Evolutionary conservation across 2,113 vertebrate species (phyloP).

Genomic region (Octodon degus): DNA sequence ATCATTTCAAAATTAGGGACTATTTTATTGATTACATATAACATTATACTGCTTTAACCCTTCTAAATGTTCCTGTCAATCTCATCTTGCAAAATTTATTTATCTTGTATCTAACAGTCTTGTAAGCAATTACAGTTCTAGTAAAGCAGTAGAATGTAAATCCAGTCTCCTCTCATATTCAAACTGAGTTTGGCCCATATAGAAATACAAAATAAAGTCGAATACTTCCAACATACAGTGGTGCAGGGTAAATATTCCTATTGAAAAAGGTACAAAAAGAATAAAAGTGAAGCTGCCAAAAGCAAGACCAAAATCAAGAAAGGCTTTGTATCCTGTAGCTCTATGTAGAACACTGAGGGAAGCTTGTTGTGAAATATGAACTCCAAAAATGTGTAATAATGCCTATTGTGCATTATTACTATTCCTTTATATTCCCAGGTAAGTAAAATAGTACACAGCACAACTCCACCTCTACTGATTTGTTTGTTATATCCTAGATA

Average conservation of each 20-base stretch:
- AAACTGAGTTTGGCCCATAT: not conserved
- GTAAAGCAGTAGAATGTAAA: not conserved
- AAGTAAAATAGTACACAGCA: not conserved
- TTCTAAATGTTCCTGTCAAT: not conserved
- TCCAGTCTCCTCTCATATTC: not conserved
- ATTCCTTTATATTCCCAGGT: not conserved
- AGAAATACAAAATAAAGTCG: not conserved
- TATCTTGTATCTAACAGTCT: not conserved
- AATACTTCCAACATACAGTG: not conserved
- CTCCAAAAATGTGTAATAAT: not conserved
- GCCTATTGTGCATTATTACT: not conserved
- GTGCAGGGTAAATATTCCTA: not conserved
- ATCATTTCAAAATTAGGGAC: no score
- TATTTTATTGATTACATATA: not conserved
- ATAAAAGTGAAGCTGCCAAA: not conserved
- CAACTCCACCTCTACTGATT: not conserved
- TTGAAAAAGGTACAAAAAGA: not conserved
- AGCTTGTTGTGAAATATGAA: not conserved
- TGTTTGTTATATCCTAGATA: not conserved
- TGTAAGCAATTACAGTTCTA: not conserved
- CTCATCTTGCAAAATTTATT: not conserved
- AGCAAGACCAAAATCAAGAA: not conserved
- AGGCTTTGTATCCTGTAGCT: not conserved
- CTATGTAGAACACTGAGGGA: not conserved
- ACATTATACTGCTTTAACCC: not conserved